These are phyloP conservation scores for Chymomyza fuscimana DNA, from an alignment of 2,888 invertebrate species.

Conservation along the genomic window DNA sequence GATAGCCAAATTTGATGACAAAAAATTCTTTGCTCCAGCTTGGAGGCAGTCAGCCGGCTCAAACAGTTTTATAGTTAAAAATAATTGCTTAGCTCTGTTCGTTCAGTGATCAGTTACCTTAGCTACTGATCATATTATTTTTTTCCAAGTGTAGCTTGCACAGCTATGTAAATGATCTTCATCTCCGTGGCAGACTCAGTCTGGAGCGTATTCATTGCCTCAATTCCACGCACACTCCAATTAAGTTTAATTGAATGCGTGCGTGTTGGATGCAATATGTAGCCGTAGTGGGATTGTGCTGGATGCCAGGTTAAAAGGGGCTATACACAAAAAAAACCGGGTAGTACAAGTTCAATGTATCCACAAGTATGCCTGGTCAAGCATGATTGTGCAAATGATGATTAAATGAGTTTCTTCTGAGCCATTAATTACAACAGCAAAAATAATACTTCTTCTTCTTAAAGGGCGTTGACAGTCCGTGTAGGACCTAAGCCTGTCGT, in stretches of 20 bases:
- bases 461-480: too few species aligned
- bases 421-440: neutral
- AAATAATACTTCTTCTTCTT: too few species aligned
- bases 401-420: neutral
- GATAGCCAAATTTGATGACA: too few species aligned
- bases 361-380: constrained; percentile 45
- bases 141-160: constrained; percentile 18
- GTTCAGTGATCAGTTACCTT: too few species aligned
- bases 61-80: too few species aligned
- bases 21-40: too few species aligned
- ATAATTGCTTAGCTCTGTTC: too few species aligned
- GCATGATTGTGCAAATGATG: constrained; percentile 41
- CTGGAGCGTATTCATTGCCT: constrained; percentile 2
- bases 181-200: constrained; percentile 1
- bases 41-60: too few species aligned
- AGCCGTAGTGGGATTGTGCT: neutral
- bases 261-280: constrained; percentile 11
- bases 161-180: constrained; percentile 25
- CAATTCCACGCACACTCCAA: constrained; percentile 60
- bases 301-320: neutral
- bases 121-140: too few species aligned
- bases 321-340: neutral
- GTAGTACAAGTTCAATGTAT: constrained; percentile 44
- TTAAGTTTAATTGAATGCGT: constrained; percentile 76
- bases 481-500: too few species aligned